Evolutionary conservation across 2,113 vertebrate species (phyloP).

Genomic region (Heterotilapia buettikoferi): DNA sequence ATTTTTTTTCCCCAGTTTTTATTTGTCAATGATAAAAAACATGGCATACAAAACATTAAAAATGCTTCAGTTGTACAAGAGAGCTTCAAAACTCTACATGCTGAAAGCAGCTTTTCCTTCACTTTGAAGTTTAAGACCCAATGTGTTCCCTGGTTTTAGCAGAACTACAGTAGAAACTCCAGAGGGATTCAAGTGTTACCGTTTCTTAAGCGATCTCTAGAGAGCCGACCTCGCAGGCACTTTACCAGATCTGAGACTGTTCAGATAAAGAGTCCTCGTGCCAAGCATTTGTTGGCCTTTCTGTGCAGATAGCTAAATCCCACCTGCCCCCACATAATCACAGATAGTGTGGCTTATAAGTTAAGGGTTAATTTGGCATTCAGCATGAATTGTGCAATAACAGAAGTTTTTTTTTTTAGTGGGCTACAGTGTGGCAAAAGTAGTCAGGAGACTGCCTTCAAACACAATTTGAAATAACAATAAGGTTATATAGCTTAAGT

Average conservation of each 20-base stretch:
- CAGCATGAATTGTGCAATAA: not conserved
- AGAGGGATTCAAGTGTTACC: conserved; percentile 14
- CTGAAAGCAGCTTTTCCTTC: conserved; percentile 35
- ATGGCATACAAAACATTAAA: conserved; percentile 70
- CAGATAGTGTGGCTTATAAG: not conserved
- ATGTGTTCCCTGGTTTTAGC: conserved; percentile 32
- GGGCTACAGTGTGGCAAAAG: not conserved
- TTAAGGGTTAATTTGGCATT: not conserved
- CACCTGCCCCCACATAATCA: not conserved
- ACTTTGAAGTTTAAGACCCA: conserved; percentile 28
- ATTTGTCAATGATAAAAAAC: conserved; percentile 74
- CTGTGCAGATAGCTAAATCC: not conserved
- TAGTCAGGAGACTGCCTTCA: not conserved
- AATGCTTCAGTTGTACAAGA: conserved; percentile 56
- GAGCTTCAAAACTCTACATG: conserved; percentile 26
- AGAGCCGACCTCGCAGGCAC: conserved; percentile 36
- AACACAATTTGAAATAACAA: not conserved
- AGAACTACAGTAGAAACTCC: not conserved
- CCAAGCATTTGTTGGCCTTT: not conserved
- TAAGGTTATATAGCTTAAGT: not conserved
- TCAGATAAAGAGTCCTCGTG: not conserved
- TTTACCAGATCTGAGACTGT: conserved; percentile 32
- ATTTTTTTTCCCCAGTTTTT: conserved; percentile 53
- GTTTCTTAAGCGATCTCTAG: not conserved
- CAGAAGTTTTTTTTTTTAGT: not conserved